Percentiles rank a stretch among this genome's conserved stretches.
phyloP scores from a whole-genome alignment of 2,797 vertebrate genomes.

The Dryobates pubescens region DNA sequence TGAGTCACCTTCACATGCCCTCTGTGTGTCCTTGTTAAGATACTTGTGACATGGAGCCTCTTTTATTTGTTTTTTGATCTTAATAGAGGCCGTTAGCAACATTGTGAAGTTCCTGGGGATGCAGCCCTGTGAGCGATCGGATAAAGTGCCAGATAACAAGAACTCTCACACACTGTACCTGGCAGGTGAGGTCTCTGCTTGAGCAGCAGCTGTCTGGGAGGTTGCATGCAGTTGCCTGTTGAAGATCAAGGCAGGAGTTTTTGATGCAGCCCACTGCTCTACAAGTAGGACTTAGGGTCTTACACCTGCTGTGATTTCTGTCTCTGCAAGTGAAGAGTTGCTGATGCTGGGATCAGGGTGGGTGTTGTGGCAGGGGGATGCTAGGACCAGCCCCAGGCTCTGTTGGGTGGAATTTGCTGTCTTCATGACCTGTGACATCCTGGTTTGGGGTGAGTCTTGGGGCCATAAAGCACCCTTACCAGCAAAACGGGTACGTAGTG shows the following conservation, averaged over 20 bases:
- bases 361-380: neutral
- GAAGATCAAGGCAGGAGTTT: neutral
- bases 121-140: constrained; percentile 84
- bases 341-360: neutral
- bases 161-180: constrained; percentile 81
- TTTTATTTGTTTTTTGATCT: neutral
- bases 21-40: neutral
- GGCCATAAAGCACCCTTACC: neutral
- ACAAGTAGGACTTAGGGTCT: neutral
- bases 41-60: neutral
- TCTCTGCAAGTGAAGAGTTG: neutral
- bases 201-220: neutral
- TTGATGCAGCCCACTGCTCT: neutral
- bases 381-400: neutral
- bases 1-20: neutral
- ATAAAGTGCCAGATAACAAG: constrained; percentile 85
- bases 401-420: neutral
- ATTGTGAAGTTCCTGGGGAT: constrained; percentile 84
- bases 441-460: neutral
- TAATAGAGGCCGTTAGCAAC: constrained; percentile 82
- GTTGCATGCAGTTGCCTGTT: neutral
- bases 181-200: constrained; percentile 70
- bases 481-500: neutral
- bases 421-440: neutral
- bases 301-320: neutral